Evolutionary conservation across 2,888 invertebrate species (phyloP), one percentile per base, ranked within the genome.

Genomic region (Zygaena filipendulae): DNA sequence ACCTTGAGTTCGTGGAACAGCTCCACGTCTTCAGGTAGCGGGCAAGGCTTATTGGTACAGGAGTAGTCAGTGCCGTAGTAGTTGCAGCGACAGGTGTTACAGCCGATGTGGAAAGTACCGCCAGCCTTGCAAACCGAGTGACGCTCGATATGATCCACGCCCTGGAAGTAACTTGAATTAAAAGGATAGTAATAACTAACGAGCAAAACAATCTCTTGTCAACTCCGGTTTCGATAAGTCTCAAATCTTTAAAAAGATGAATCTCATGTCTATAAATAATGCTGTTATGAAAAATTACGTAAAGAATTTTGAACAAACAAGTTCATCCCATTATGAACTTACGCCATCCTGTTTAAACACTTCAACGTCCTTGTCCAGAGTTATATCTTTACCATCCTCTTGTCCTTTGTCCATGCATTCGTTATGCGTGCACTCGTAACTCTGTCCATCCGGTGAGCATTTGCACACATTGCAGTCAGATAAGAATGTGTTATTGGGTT

Each of bases 401-500:
- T 6, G 5, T 16, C 50, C 50, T 30, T 26, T 53, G 36, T 69
- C 70, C 30, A 71, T 44, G 30, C 83, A 83, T 35, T 75, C 72
- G 21, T 75, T 75, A 21, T 74, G 68, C 0, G 82, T 79, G 41
- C 84, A 84, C 0, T 64, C 52, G 41, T 74, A 83, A 12, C 74
- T 81, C 2, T 64, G 59, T 1, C 83, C 82, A 13, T 77, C 70
- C 0, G 52, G 45, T 1, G 79, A 66, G 39, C 84, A 84, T 41
- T 68, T 69, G 40, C 84, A 84, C 3, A 64, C 60, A 42, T 84
- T 84, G 46, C 84, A 84, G 12, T 83, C 82, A 2, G 64, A 45
- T 42, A 64, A 59, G 34, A 82, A 82, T 26, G 61, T 63, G 25
- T 74, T 62, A 23, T 68, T 62, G 0, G 82, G 70, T 32, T 75